Evolutionary conservation across 2,113 vertebrate genomes (phyloP).

Genomic region (Hemichromis elongatus): DNA sequence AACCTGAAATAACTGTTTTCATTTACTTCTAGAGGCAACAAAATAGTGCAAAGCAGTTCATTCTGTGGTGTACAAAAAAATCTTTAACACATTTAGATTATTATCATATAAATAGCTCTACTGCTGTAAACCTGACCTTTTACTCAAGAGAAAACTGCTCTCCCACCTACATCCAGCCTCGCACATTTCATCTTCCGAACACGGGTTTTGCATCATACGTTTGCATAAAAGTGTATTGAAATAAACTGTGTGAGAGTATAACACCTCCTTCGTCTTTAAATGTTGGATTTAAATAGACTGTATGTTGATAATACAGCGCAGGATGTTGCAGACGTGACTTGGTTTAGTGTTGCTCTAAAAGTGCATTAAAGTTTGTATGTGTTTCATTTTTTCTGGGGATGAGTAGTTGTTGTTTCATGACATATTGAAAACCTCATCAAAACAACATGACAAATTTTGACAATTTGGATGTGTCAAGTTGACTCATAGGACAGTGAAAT

Average conservation of each 20-base stretch:
- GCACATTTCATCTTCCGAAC: neutral
- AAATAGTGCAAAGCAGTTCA: no score
- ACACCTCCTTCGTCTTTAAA: neutral
- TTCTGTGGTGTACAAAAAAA: accelerated
- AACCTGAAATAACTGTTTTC: neutral
- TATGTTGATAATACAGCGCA: neutral
- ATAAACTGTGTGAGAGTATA: neutral
- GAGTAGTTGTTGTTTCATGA: neutral
- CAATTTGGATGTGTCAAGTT: neutral
- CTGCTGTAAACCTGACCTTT: neutral
- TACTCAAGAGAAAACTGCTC: neutral
- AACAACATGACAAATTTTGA: neutral
- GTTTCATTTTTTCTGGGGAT: neutral
- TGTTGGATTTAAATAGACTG: neutral
- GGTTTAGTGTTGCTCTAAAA: neutral
- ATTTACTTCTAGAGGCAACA: neutral
- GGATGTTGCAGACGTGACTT: neutral
- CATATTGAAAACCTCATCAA: neutral
- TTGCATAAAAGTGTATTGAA: neutral
- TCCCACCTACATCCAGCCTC: neutral
- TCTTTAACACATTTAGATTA: neutral
- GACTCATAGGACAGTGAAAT: neutral
- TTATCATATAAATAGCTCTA: neutral
- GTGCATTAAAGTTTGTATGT: neutral
- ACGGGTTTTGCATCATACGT: neutral